phyloP scores from a whole-genome alignment of 2,797 vertebrate species.

The Aratinga solstitialis region DNA sequence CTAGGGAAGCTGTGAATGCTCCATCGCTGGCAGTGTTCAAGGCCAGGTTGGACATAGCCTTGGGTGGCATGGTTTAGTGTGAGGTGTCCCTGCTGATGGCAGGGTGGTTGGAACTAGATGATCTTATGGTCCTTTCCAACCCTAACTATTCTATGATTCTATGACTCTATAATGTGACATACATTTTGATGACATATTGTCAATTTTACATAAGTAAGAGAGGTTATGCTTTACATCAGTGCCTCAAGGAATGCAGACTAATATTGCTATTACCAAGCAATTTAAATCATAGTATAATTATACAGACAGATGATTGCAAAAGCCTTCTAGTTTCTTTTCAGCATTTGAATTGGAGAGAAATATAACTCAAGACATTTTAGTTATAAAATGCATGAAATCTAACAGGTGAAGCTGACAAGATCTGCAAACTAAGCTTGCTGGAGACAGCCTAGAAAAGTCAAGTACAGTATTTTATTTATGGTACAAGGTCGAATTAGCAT shows the following conservation, averaged over 20 bases:
- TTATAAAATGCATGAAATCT: not conserved
- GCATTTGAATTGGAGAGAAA: not conserved
- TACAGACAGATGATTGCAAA: constrained; percentile 33
- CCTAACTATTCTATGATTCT: not conserved
- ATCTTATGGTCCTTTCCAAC: not conserved
- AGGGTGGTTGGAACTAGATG: not conserved
- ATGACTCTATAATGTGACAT: not conserved
- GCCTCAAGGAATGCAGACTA: constrained; percentile 25
- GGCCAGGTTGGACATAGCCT: too few species aligned
- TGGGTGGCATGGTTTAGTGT: too few species aligned
- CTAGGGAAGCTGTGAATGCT: too few species aligned
- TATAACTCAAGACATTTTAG: not conserved
- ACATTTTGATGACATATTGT: constrained; percentile 23
- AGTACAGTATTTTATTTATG: not conserved
- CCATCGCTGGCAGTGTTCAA: too few species aligned
- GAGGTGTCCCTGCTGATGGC: not conserved
- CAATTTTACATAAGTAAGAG: not conserved
- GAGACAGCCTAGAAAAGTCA: not conserved
- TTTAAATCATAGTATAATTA: constrained; percentile 53
- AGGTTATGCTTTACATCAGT: constrained; percentile 23
- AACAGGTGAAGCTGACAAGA: not conserved
- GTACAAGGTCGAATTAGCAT: not conserved
- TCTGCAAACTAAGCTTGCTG: not conserved
- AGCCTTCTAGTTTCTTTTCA: not conserved
- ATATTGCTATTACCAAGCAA: constrained; percentile 35